Conservation (phyloP, 2,888 invertebrate species). For the Meandrusa payeni region DNA sequence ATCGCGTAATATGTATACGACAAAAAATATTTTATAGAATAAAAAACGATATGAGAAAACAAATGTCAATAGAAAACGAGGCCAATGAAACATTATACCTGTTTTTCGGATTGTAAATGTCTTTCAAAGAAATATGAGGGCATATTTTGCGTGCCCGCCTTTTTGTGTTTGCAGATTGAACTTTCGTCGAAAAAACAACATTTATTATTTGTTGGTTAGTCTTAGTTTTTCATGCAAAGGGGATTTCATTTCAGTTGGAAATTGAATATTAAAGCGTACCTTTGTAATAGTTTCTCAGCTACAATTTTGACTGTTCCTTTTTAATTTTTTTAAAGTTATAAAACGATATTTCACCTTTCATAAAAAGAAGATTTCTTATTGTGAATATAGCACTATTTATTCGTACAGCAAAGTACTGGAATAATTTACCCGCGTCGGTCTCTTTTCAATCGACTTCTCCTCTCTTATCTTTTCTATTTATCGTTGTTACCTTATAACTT, state of each 20-base stretch:
- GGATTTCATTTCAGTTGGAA: constrained; percentile 10
- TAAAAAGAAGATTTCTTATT: no score
- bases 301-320: not conserved
- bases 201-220: constrained; percentile 10
- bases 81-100: constrained; percentile 10
- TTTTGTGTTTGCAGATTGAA: constrained; percentile 16
- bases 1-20: no score
- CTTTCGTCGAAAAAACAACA: constrained; percentile 13
- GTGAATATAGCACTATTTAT: no score
- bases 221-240: constrained; percentile 2
- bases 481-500: no score
- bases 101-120: constrained; percentile 6
- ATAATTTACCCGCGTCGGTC: no score
- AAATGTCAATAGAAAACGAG: constrained; percentile 5
- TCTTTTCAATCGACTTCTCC: no score
- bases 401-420: no score
- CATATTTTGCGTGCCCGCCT: constrained; percentile 7
- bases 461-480: no score
- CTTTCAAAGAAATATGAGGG: constrained; percentile 11
- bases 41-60: not conserved
- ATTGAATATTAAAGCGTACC: constrained; percentile 5
- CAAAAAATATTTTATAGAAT: no score
- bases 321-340: not conserved
- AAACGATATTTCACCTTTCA: no score
- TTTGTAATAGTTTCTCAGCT: not conserved